These are phyloP conservation scores for Aphelenchoides avenae DNA, from an alignment of 1,140 invertebrate genomes.

Conservation along the genomic window DNA sequence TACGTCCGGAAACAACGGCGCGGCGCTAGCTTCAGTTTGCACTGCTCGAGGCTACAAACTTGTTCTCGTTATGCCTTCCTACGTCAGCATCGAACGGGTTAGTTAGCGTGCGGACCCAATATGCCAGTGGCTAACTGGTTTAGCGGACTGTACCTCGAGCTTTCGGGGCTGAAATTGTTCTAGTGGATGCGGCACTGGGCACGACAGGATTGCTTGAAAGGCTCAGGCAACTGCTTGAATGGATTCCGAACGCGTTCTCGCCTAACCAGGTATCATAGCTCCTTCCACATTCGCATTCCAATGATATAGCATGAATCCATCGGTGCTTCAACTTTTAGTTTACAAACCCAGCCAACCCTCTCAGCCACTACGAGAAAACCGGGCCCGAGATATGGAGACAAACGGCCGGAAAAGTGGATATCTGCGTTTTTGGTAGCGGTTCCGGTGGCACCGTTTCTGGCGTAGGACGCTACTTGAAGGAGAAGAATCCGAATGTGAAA, in stretches of 20 bases:
- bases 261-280: slow-evolving; percentile 31
- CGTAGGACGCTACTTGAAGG: slow-evolving; percentile 12
- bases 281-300: no score
- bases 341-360: slow-evolving; percentile 36
- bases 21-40: slow-evolving; percentile 3
- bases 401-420: slow-evolving; percentile 21
- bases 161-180: slow-evolving; percentile 17
- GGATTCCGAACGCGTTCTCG: slow-evolving; percentile 18
- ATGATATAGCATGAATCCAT: no score
- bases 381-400: slow-evolving; percentile 21
- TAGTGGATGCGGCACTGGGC: neutral
- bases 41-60: no score
- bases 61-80: slow-evolving; percentile 28
- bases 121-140: no score
- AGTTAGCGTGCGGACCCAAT: no score
- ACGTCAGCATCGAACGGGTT: slow-evolving; percentile 32
- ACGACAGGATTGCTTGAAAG: slow-evolving; percentile 7
- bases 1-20: slow-evolving; percentile 28
- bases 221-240: neutral
- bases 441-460: slow-evolving; percentile 19
- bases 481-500: slow-evolving; percentile 18
- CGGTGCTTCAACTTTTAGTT: slow-evolving; percentile 22
- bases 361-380: slow-evolving; percentile 40
- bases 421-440: slow-evolving; percentile 12
- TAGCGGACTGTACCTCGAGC: slow-evolving; percentile 9